Evolutionary conservation across 2,797 vertebrate species (phyloP).

Genomic region (Setipinna tenuifilis): DNA sequence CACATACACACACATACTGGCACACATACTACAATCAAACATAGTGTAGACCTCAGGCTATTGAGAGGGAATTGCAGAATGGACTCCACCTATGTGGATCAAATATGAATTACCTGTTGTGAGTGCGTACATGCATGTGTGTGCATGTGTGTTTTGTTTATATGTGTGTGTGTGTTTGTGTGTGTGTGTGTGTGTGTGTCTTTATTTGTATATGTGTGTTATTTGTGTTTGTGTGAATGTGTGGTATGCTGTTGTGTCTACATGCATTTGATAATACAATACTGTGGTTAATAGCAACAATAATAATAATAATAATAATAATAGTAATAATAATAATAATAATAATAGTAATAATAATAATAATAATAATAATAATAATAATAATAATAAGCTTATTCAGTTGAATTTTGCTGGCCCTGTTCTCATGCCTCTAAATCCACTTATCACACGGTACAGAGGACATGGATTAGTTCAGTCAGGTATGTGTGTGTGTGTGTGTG

Average conservation of each 20-base stretch:
- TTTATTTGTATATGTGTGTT: too few species aligned
- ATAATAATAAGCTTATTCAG: background rate
- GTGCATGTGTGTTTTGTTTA: background rate
- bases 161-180: background rate
- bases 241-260: background rate
- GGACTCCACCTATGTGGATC: background rate
- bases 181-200: conserved; percentile 7
- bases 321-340: too few species aligned
- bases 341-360: too few species aligned
- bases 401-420: background rate
- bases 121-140: background rate
- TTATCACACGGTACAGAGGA: background rate
- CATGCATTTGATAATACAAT: too few species aligned
- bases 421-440: background rate
- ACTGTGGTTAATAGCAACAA: background rate
- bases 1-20: background rate
- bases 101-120: background rate
- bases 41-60: background rate
- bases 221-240: too few species aligned
- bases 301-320: too few species aligned
- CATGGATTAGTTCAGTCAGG: background rate
- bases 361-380: background rate
- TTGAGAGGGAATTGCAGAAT: background rate
- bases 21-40: background rate
- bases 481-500: background rate